Conservation (phyloP, 2,797 vertebrate species). For the Gadopsis marmoratus region DNA sequence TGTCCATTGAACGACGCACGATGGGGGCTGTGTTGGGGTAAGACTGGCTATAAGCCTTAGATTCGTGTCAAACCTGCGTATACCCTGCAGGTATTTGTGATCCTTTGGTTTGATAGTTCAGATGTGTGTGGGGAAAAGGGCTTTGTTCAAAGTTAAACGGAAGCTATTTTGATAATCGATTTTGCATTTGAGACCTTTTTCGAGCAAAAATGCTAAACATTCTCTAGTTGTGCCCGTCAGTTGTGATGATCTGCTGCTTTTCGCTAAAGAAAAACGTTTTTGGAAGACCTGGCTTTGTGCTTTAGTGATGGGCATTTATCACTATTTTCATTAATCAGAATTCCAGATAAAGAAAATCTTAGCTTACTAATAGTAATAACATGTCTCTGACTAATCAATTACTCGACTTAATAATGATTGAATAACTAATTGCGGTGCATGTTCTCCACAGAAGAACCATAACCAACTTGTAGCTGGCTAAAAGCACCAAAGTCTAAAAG, state of each 20-base stretch:
- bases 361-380: background rate
- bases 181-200: background rate
- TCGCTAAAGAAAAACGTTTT: background rate
- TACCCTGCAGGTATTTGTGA: background rate
- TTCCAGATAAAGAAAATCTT: background rate
- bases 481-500: background rate
- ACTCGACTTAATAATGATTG: background rate
- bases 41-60: conserved; percentile 59
- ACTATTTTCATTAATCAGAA: background rate
- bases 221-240: background rate
- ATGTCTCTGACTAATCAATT: background rate
- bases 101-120: background rate
- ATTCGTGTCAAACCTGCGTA: background rate
- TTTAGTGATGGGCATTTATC: background rate
- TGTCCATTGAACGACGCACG: conserved; percentile 89
- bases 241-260: background rate
- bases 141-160: too few species aligned
- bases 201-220: background rate
- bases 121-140: background rate
- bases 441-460: background rate
- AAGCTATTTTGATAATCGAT: background rate
- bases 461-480: background rate
- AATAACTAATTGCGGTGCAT: background rate
- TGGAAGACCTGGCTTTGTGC: background rate
- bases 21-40: conserved; percentile 97